phyloP scores from a whole-genome alignment of 2,113 vertebrate species.

The Hassar affinis region DNA sequence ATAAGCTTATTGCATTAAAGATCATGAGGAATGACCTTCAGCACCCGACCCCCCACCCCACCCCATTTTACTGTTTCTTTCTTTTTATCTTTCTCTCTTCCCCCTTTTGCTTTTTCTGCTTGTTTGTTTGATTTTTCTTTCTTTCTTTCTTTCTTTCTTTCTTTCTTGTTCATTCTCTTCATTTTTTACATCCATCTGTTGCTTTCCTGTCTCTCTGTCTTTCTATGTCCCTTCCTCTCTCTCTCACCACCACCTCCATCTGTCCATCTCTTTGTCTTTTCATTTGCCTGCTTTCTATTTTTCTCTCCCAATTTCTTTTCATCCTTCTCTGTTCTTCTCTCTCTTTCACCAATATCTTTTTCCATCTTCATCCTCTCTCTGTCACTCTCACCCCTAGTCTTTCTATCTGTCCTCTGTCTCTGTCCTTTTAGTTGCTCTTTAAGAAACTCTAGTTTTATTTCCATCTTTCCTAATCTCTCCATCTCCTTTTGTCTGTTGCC shows the following conservation, averaged over 20 bases:
- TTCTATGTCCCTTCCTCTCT: neutral
- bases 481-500: neutral
- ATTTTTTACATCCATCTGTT: neutral
- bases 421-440: neutral
- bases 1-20: constrained; percentile 37
- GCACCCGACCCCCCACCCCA: too few species aligned
- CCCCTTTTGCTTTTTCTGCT: neutral
- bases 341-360: neutral
- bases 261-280: neutral
- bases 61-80: too few species aligned
- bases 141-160: neutral
- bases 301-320: constrained; percentile 1
- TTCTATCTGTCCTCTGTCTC: too few species aligned
- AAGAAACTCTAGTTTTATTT: neutral
- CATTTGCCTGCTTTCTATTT: neutral
- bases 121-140: too few species aligned
- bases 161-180: neutral
- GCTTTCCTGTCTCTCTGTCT: neutral
- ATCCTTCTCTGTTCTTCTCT: neutral
- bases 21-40: constrained; percentile 29
- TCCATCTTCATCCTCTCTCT: too few species aligned
- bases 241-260: neutral
- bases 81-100: too few species aligned
- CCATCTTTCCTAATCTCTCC: neutral
- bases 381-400: too few species aligned